Evolutionary conservation across 2,888 invertebrate genomes (phyloP).

Genomic region (Synanthedon myopaeformis): DNA sequence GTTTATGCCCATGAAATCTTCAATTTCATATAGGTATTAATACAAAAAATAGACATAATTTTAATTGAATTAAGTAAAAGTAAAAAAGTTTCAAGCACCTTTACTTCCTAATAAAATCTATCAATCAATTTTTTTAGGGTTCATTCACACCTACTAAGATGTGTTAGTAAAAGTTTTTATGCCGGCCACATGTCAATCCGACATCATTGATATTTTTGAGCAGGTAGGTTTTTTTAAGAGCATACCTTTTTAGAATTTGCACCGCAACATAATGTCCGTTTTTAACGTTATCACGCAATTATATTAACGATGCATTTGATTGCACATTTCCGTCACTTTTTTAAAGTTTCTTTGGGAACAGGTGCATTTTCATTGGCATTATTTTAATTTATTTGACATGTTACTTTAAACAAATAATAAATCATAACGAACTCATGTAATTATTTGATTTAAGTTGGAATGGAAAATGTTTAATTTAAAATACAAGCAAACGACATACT

Average conservation of each 20-base stretch:
- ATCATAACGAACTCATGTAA: no score
- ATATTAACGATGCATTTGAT: slow-evolving; percentile 49
- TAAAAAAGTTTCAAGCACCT: background rate
- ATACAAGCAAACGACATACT: no score
- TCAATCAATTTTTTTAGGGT: background rate
- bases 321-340: slow-evolving; percentile 29
- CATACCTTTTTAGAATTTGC: slow-evolving; percentile 45
- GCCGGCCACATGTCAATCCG: slow-evolving; percentile 3
- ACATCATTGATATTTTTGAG: background rate
- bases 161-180: slow-evolving; percentile 42
- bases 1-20: no score
- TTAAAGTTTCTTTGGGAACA: background rate
- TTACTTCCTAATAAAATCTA: background rate
- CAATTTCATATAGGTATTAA: background rate
- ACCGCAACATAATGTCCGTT: slow-evolving; percentile 41
- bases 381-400: no score
- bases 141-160: slow-evolving; percentile 31
- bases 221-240: slow-evolving; percentile 14
- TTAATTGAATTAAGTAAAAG: background rate
- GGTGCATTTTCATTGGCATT: no score
- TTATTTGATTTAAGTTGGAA: no score
- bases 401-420: no score
- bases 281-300: slow-evolving; percentile 48
- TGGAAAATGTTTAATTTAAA: no score
- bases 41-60: background rate